These are phyloP conservation scores for Drosophila funebris DNA, from an alignment of 1,140 invertebrate species.

Conservation along the genomic window DNA sequence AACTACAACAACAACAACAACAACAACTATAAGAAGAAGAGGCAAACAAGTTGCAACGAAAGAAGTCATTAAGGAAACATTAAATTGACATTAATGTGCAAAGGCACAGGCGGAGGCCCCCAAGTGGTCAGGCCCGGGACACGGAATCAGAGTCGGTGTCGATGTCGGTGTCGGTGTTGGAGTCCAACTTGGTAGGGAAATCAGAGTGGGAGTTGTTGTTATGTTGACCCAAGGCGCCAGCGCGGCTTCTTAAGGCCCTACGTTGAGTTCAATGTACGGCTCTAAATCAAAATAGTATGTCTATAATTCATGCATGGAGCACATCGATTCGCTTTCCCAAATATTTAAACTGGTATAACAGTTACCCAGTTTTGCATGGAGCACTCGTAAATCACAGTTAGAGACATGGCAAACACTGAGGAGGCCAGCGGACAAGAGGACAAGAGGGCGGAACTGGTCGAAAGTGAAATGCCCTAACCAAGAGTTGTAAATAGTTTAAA, in stretches of 20 bases:
- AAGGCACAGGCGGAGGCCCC: background rate
- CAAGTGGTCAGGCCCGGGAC: background rate
- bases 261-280: constrained; percentile 45
- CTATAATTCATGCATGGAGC: constrained; percentile 67
- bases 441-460: background rate
- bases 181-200: too few relatives aligned
- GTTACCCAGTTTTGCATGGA: constrained; percentile 69
- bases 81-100: constrained; percentile 81
- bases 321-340: constrained; percentile 63
- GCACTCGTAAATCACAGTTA: constrained; percentile 65
- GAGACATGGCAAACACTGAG: constrained; percentile 9
- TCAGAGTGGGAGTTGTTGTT: background rate
- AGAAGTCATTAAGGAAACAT: constrained; percentile 83
- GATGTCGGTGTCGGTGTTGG: background rate
- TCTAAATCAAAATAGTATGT: constrained; percentile 65
- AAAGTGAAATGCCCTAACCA: constrained; percentile 7
- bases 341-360: constrained; percentile 66
- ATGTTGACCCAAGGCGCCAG: constrained; percentile 2
- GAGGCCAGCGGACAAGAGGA: background rate
- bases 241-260: background rate
- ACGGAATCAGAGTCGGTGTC: background rate
- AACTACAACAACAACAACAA: constrained; percentile 37
- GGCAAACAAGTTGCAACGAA: constrained; percentile 64
- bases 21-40: background rate
- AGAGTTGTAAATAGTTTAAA: background rate